A percentile compares a stretch with the other conserved stretches of the same genome.
Evolutionary conservation across 2,888 invertebrate genomes (phyloP).

Genomic region (Azorinus chamasolen): DNA sequence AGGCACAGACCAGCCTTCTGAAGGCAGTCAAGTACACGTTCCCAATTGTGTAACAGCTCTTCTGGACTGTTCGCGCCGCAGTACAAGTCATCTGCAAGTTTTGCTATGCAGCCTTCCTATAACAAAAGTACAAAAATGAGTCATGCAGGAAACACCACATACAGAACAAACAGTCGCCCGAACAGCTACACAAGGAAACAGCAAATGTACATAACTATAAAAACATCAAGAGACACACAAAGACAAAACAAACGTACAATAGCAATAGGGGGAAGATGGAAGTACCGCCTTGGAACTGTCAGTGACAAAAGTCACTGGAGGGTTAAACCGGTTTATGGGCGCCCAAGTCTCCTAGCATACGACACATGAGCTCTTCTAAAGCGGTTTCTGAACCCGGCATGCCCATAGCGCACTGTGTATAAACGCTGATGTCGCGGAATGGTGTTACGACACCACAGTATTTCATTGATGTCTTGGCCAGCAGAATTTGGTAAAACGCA

Average conservation of each 20-base stretch:
- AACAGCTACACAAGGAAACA: too few relatives aligned
- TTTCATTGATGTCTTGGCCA: conserved; percentile 64
- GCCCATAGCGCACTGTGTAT: conserved; percentile 70
- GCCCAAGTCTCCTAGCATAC: conserved; percentile 55
- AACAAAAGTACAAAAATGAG: too few relatives aligned
- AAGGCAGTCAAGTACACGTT: neutral
- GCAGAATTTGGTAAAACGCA: conserved; percentile 69
- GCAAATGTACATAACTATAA: too few relatives aligned
- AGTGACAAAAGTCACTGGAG: too few relatives aligned
- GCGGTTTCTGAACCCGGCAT: conserved; percentile 71
- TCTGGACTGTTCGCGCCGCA: conserved; percentile 53
- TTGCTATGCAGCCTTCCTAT: conserved; percentile 49
- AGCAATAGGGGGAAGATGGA: too few relatives aligned
- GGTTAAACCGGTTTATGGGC: too few relatives aligned
- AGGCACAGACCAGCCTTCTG: conserved; percentile 7
- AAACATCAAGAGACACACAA: too few relatives aligned
- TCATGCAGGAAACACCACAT: too few relatives aligned
- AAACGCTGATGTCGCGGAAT: conserved; percentile 63
- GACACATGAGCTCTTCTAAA: conserved; percentile 66
- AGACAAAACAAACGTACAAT: too few relatives aligned
- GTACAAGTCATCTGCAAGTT: conserved; percentile 65
- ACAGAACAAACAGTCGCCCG: too few relatives aligned
- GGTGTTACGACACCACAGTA: conserved; percentile 70
- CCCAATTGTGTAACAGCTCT: conserved; percentile 43
- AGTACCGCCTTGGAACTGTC: too few relatives aligned